These are phyloP conservation scores for Paraplagusia blochii DNA, from an alignment of 2,113 vertebrate genomes.

Conservation along the genomic window DNA sequence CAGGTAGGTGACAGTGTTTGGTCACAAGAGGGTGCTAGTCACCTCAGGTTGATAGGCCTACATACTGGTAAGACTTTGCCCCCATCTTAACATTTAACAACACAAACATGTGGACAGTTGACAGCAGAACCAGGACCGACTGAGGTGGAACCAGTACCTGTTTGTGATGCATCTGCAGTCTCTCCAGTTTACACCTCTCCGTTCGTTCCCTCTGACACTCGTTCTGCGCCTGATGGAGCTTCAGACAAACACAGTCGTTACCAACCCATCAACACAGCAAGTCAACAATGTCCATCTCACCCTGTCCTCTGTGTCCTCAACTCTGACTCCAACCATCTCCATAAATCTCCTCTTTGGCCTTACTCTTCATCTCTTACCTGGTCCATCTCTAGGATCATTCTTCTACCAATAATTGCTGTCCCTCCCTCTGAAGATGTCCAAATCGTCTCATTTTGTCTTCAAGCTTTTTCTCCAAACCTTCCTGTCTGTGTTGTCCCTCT, in stretches of 20 bases:
- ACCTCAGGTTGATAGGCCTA: neutral
- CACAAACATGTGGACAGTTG: constrained; percentile 4
- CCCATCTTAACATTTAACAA: neutral
- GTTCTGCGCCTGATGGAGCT: constrained; percentile 89
- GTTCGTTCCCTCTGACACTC: constrained; percentile 87
- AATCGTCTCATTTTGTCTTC: no score
- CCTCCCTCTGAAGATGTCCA: no score
- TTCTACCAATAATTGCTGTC: no score
- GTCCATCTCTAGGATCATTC: no score
- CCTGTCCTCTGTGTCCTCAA: no score
- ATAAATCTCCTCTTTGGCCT: no score
- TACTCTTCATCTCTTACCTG: no score
- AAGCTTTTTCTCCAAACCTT: no score
- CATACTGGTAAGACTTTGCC: neutral
- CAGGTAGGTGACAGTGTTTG: constrained; percentile 14
- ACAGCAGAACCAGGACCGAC: neutral
- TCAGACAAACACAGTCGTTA: constrained; percentile 29
- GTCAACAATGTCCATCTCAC: no score
- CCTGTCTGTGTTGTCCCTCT: no score
- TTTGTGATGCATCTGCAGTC: constrained; percentile 90
- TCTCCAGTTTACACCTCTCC: constrained; percentile 88
- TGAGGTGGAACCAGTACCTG: constrained; percentile 77
- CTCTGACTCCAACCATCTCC: no score
- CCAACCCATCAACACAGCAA: neutral
- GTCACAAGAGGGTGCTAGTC: constrained; percentile 57